Base-by-base conservation (phyloP, 2,113 vertebrate genomes). In the Barnardius zonarius region DNA sequence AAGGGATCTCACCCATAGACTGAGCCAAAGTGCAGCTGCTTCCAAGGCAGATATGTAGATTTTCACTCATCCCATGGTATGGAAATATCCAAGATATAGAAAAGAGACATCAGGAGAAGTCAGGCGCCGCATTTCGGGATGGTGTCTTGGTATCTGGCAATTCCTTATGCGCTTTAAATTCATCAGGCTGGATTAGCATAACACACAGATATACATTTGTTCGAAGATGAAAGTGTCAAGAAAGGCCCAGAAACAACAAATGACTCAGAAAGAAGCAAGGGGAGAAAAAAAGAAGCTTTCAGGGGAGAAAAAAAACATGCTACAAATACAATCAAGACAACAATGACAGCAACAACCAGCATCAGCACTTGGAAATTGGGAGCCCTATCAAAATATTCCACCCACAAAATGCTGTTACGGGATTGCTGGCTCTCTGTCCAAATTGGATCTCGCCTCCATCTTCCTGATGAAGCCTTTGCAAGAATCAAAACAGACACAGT, bases 331-430 rank as follows among this genome's bases (percentile, higher is more conserved):
- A 83, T 77, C 88, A 83, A 86, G 51, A 70, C 68, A 83, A 90
- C 79, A 88, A 70, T 54, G 91, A 94, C 78, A 92, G 76, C 80
- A 92, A 72, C 31, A 83, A 78, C 66, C 79, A 81, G 64, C 72
- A 92, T 69, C 90, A 92, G 46, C 9, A 6, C 79, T 96, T 39
- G 24, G 88, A 96, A 96, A 94, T 83, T 23, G 25, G 88, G 83
- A 95, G 28, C 13, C 33, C 20, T 77, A 92, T 93, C 92, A 96
- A 94, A 96, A 92, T 83, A 94, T 96, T 95, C 95, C 92, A 90
- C 93, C 95, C 86, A 93, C 88, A 93, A 93, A 94, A 84, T 14
- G 52, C 69, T 93, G 90, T 83, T 74, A 88, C 86, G 64, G 73
- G 90, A 95, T 92, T 30, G 24, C 83, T 94, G 90, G 75, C 76